Percentiles rank a stretch among this genome's conserved stretches.
phyloP scores from a whole-genome alignment of 2,113 vertebrate genomes.

The Pelvicachromis taeniatus region DNA sequence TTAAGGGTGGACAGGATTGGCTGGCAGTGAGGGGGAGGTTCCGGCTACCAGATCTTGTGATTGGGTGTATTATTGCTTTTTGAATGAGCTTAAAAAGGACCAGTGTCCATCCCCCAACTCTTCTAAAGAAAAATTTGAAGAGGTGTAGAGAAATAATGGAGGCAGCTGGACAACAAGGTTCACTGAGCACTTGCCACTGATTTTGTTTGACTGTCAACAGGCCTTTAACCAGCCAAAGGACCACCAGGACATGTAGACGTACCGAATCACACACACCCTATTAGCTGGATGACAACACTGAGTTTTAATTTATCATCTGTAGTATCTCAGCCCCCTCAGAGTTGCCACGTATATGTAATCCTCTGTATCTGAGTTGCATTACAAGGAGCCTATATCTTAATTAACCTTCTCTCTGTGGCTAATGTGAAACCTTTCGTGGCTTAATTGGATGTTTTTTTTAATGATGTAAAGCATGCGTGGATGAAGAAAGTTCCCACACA shows the following conservation, averaged over 20 bases:
- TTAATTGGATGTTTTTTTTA: conserved; percentile 23
- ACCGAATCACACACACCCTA: background rate
- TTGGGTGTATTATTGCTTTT: conserved; percentile 50
- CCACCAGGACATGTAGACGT: background rate
- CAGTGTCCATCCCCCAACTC: background rate
- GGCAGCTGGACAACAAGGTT: conserved; percentile 33
- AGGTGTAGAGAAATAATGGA: background rate
- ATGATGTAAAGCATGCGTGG: background rate
- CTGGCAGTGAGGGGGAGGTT: background rate
- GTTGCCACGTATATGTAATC: background rate
- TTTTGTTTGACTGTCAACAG: conserved; percentile 48
- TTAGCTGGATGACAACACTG: background rate
- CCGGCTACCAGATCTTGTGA: background rate
- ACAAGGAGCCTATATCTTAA: conserved; percentile 13
- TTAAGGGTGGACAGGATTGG: conserved; percentile 26
- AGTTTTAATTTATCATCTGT: conserved; percentile 7
- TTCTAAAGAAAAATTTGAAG: background rate
- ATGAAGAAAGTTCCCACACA: background rate
- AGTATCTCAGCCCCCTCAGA: background rate
- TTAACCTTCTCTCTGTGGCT: conserved; percentile 26
- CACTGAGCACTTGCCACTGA: conserved; percentile 52
- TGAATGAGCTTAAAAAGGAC: conserved; percentile 9
- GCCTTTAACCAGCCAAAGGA: background rate
- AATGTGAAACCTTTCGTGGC: conserved; percentile 7
- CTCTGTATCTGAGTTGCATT: conserved; percentile 4